A percentile compares a stretch with the other conserved stretches of the same genome.
Conservation (phyloP, 2,797 vertebrate genomes). For the Vireo griseus region DNA sequence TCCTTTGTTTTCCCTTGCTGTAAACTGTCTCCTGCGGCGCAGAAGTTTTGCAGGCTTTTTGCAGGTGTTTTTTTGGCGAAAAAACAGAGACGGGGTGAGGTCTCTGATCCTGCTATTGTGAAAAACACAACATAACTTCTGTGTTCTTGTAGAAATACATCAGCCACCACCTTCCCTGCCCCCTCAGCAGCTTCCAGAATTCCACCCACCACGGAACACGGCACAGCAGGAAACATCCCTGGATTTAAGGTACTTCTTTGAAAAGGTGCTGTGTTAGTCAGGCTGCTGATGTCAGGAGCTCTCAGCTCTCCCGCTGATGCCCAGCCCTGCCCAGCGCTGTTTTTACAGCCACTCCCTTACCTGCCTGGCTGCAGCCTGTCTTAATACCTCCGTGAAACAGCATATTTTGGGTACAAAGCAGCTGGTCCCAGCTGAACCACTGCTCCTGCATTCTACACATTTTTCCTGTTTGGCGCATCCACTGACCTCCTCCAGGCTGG, state of each 20-base stretch:
- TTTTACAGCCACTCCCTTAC: slow-evolving; percentile 24
- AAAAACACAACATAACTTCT: rapidly evolving
- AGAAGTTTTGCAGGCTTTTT: background rate
- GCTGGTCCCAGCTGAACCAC: background rate
- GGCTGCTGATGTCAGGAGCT: background rate
- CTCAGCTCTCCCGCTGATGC: background rate
- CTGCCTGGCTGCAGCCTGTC: background rate
- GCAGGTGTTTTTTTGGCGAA: background rate
- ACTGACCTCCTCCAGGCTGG: background rate
- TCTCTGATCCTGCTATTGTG: background rate
- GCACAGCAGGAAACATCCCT: background rate
- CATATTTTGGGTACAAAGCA: background rate
- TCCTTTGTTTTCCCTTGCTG: background rate
- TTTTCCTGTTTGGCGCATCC: background rate
- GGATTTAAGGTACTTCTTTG: background rate
- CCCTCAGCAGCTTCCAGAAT: background rate
- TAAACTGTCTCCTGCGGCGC: background rate
- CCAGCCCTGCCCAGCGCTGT: background rate
- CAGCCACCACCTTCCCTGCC: background rate
- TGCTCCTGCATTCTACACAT: background rate
- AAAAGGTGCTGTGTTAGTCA: background rate
- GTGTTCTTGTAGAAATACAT: background rate
- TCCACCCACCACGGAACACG: background rate
- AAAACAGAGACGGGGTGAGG: rapidly evolving
- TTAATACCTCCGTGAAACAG: background rate